Base-by-base conservation (phyloP, 37 sponge, comb jelly and placozoan species). In the Haliclona indistincta region DNA sequence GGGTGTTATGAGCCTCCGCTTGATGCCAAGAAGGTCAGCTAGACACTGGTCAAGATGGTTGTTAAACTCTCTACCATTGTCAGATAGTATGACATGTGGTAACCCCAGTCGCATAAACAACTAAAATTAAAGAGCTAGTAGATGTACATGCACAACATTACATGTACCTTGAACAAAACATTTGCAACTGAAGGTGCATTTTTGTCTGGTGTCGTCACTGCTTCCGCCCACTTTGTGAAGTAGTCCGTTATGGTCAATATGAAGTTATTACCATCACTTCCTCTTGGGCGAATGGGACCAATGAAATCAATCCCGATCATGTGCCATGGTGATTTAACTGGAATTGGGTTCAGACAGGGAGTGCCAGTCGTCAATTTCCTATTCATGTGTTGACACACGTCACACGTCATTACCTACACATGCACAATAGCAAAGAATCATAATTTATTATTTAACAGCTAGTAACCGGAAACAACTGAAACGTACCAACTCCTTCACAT, bases 201-300 rank as follows among this genome's bases (percentile, higher is more conserved):
- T 62, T 88, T 84, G 64, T 70, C 49, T 2, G 69, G 28, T 19
- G 72, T 67, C 33, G 85, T 68, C 35, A 84, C 35, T 53, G 80
- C 85, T 30, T 89, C 76, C 6, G 74, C 82, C 79, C 74, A 84
- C 81, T 84, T 89, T 19, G 86, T 79, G 64, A 89, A 89, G 64
- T 89, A 89, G 71, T 89, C 77, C 73, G 81, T 76, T 7, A 89
- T 43, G 8, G 86, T 85, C 15, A 89, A 51, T 36, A 89, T 80
- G 39, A 72, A 89, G n/a, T 36, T 41, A 40, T n/a, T 64, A 19
- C 68, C 74, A 76, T 70, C 77, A 25, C 63, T 28, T 63, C 64
- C 54, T 40, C n/a, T 15, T 40, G 86, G 73, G 29, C 37, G 25
- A 17, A 85, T 19, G 22, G 84, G 84, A 5, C 84, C 83, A 56